Evolutionary conservation across 35 echinoderm and acorn worm species (phyloP).

Genomic region (Nesometra sesokonis): DNA sequence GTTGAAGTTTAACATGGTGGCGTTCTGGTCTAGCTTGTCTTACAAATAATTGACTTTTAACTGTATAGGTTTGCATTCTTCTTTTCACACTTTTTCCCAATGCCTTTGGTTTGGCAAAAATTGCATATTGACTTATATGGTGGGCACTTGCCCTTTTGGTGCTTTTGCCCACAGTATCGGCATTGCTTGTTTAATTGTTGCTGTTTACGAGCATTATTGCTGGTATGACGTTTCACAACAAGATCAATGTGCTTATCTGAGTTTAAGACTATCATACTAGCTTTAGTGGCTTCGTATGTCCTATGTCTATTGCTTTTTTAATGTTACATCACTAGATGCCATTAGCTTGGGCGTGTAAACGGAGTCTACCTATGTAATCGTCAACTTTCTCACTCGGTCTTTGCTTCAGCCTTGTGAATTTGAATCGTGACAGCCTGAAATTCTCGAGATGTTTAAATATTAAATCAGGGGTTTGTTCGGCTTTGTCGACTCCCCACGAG

Average conservation of each 20-base stretch:
- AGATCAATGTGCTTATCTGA: not conserved
- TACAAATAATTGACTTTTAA: not conserved
- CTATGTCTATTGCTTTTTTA: slow-evolving; percentile 27
- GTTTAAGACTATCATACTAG: slow-evolving; percentile 2
- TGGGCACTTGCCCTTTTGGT: slow-evolving; percentile 28
- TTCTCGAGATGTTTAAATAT: not conserved
- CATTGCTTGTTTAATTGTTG: not conserved
- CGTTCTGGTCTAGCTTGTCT: not conserved
- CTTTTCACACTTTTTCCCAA: slow-evolving; percentile 26
- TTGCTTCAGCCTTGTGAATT: too few relatives aligned
- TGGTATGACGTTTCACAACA: not conserved
- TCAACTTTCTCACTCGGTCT: too few relatives aligned
- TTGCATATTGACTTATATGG: slow-evolving; percentile 20
- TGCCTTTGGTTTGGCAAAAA: slow-evolving; percentile 28
- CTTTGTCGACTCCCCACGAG: not conserved
- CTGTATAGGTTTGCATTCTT: not conserved
- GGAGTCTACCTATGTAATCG: too few relatives aligned
- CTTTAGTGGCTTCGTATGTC: slow-evolving; percentile 22
- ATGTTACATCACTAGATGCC: slow-evolving; percentile 13
- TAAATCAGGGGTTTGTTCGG: too few relatives aligned
- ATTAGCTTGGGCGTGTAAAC: too few relatives aligned
- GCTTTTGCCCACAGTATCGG: slow-evolving; percentile 8
- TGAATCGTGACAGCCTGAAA: slow-evolving; percentile 17
- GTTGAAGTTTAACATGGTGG: too few relatives aligned
- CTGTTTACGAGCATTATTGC: not conserved